Evolutionary conservation across 2,888 invertebrate species (phyloP).

Genomic region (Cheilosia variabilis): DNA sequence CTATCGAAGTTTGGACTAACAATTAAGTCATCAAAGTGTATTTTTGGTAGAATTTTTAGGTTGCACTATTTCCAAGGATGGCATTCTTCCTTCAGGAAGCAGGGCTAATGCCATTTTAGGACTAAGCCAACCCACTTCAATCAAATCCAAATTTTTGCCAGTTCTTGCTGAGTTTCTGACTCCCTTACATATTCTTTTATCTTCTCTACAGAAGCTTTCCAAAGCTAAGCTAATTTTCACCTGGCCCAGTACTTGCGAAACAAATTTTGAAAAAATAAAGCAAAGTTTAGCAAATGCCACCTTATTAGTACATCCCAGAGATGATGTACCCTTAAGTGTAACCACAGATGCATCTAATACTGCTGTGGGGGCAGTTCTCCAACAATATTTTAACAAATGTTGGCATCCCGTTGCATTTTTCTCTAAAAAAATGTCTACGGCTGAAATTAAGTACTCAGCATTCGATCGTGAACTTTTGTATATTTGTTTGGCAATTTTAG

Average conservation of each 20-base stretch:
- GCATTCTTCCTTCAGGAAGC: conserved; percentile 12
- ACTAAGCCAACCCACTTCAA: conserved; percentile 8
- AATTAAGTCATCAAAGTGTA: neutral
- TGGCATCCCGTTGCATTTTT: conserved; percentile 26
- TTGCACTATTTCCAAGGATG: conserved; percentile 3
- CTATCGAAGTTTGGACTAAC: neutral
- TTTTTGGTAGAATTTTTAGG: conserved; percentile 15
- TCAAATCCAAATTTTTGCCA: conserved; percentile 12
- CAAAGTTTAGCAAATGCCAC: neutral
- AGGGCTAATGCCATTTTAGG: conserved; percentile 1
- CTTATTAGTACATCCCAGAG: conserved; percentile 1
- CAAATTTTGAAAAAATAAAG: neutral
- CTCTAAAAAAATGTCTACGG: conserved; percentile 1
- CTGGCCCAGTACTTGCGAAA: neutral
- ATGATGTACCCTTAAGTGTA: neutral
- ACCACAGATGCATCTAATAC: neutral
- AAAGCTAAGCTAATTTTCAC: neutral
- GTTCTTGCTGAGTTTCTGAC: neutral
- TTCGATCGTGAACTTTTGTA: conserved; percentile 6
- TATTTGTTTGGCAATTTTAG: neutral
- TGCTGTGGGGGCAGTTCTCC: conserved; percentile 4
- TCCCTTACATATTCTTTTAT: too few relatives aligned
- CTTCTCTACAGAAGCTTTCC: neutral
- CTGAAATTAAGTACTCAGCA: neutral
- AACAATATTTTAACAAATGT: neutral